Percentiles rank a stretch among this genome's conserved stretches.
phyloP scores from a whole-genome alignment of 2,113 vertebrate species.

The Theropithecus gelada region DNA sequence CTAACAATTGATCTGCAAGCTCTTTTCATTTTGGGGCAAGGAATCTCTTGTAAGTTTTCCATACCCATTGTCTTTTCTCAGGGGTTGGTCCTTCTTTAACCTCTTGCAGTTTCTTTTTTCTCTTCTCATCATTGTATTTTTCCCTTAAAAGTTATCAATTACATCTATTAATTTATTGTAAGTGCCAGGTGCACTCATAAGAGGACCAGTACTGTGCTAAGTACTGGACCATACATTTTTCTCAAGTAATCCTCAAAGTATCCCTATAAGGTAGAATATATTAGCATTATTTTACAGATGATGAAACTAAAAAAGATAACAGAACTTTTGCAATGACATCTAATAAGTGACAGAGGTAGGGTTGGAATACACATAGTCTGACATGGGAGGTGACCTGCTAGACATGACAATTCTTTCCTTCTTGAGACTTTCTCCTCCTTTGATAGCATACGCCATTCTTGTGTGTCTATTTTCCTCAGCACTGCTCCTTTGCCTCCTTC shows the following conservation, averaged over 20 bases:
- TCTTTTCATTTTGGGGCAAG: neutral
- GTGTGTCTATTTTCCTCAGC: neutral
- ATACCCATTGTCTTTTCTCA: neutral
- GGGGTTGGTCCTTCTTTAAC: neutral
- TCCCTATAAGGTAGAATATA: neutral
- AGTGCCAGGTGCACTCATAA: neutral
- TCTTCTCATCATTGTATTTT: neutral
- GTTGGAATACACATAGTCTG: neutral
- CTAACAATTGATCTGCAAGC: neutral
- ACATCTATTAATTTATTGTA: neutral
- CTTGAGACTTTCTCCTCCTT: neutral
- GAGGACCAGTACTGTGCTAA: neutral
- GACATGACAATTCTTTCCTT: neutral
- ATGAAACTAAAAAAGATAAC: neutral
- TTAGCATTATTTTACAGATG: neutral
- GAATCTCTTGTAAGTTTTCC: neutral
- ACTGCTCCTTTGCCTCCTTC: neutral
- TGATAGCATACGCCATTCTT: neutral
- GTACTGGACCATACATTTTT: neutral
- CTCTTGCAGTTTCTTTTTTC: neutral
- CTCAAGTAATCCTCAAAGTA: slow-evolving; percentile 11
- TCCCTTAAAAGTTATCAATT: neutral
- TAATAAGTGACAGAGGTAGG: neutral
- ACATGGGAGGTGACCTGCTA: neutral
- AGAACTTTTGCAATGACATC: neutral